phyloP scores from a whole-genome alignment of 2,797 vertebrate species.

The Hypotaenidia okinawae region DNA sequence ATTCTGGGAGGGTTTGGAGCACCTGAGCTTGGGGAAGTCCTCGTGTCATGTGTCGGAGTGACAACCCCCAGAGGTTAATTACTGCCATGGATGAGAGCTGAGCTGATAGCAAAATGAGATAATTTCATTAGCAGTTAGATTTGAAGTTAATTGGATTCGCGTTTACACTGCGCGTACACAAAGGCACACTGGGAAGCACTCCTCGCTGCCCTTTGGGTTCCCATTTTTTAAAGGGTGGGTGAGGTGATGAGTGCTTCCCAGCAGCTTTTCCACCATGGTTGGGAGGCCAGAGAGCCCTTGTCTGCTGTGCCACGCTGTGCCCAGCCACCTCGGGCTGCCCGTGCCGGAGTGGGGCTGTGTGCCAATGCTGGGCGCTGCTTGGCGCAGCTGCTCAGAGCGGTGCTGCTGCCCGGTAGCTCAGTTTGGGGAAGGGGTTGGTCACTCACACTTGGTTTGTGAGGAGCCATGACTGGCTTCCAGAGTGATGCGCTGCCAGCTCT shows the following conservation, averaged over 20 bases:
- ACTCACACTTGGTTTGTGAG: no score
- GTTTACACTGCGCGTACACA: constrained; percentile 67
- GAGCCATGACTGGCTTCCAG: not conserved
- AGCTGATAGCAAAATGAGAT: constrained; percentile 80
- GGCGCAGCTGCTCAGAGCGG: not conserved
- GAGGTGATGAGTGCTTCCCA: not conserved
- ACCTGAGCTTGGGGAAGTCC: constrained; percentile 75
- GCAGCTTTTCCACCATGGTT: not conserved
- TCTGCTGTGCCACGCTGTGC: not conserved
- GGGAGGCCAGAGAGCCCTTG: not conserved
- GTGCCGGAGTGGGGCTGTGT: accelerated
- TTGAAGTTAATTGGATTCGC: constrained; percentile 83
- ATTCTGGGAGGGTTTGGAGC: constrained; percentile 80
- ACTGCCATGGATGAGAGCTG: constrained; percentile 80
- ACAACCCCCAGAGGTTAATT: constrained; percentile 87
- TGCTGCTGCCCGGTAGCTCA: not conserved
- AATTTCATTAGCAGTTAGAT: constrained; percentile 84
- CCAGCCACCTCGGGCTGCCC: not conserved
- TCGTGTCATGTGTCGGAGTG: constrained; percentile 81
- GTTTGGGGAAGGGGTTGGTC: no score
- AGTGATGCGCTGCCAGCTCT: not conserved
- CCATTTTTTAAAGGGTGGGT: not conserved
- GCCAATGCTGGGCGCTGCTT: accelerated
- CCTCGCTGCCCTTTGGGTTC: not conserved
- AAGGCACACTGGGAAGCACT: constrained; percentile 60